Evolutionary conservation across 1,140 invertebrate genomes (phyloP).

Genomic region (Bombus pyrosoma): DNA sequence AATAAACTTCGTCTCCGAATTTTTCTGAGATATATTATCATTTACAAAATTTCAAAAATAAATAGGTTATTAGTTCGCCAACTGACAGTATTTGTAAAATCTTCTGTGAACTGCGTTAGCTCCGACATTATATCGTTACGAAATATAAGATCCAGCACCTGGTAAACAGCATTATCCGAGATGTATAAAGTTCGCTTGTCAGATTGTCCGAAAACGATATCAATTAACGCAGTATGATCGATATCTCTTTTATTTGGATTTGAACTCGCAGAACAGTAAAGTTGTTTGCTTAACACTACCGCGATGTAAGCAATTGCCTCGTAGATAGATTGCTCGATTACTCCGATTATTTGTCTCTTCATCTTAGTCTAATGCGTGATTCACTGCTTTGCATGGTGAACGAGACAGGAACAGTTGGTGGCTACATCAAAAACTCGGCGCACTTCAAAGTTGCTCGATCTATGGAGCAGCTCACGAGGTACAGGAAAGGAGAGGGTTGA

Average conservation of each 20-base stretch:
- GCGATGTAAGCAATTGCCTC: background rate
- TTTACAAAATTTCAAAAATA: background rate
- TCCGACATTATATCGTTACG: too few relatives aligned
- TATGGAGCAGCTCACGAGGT: conserved; percentile 41
- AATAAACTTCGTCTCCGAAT: background rate
- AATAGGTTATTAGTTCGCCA: background rate
- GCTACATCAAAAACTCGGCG: conserved; percentile 80
- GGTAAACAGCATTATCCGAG: too few relatives aligned
- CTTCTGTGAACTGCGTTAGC: background rate
- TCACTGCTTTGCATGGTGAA: conserved; percentile 79
- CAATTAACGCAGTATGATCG: background rate
- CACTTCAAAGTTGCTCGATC: conserved; percentile 79
- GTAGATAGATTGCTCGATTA: conserved; percentile 39
- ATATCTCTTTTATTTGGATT: too few relatives aligned
- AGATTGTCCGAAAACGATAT: background rate
- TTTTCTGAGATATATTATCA: background rate
- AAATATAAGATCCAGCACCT: too few relatives aligned
- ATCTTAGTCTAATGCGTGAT: conserved; percentile 75
- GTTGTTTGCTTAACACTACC: background rate
- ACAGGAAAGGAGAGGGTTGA: conserved; percentile 30
- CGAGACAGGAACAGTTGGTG: conserved; percentile 80
- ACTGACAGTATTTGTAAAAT: background rate
- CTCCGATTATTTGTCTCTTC: conserved; percentile 57
- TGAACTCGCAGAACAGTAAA: background rate
- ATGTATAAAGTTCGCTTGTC: too few relatives aligned